Conservation (phyloP, 2,797 vertebrate genomes). For the Ctenopoma multispine region DNA sequence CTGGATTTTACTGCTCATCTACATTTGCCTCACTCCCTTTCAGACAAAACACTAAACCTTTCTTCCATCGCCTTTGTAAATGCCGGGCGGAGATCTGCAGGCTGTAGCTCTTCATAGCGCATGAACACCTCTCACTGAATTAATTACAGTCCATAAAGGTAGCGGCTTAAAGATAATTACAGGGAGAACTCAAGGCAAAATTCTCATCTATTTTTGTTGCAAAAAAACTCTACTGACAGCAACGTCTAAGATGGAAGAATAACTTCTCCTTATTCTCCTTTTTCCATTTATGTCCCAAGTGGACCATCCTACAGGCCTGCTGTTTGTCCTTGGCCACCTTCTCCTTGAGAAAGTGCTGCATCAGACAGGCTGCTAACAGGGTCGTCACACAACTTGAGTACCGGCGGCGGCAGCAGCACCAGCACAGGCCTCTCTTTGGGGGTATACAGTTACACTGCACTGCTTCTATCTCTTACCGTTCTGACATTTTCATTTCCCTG, state of each 20-base stretch:
- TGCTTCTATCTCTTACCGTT: conserved; percentile 68
- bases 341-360: conserved; percentile 78
- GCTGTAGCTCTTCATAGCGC: conserved; percentile 38
- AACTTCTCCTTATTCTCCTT: background rate
- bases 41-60: conserved; percentile 16
- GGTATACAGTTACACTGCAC: conserved; percentile 71
- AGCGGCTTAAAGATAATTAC: conserved; percentile 25
- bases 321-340: conserved; percentile 76
- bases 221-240: conserved; percentile 3
- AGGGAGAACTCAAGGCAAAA: conserved; percentile 2
- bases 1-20: conserved; percentile 15
- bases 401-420: conserved; percentile 18
- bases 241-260: background rate
- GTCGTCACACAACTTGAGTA: conserved; percentile 51
- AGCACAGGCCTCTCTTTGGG: conserved; percentile 63
- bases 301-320: conserved; percentile 42
- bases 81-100: conserved; percentile 28
- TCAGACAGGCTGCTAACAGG: conserved; percentile 70
- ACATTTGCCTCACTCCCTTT: conserved; percentile 8
- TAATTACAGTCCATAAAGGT: conserved; percentile 42
- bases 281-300: conserved; percentile 47
- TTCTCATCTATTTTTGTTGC: conserved; percentile 14
- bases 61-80: conserved; percentile 29
- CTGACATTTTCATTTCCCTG: conserved; percentile 66
- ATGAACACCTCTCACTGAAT: conserved; percentile 44